phyloP scores from a whole-genome alignment of 1,140 invertebrate species.

The Pectinophora gossypiella region DNA sequence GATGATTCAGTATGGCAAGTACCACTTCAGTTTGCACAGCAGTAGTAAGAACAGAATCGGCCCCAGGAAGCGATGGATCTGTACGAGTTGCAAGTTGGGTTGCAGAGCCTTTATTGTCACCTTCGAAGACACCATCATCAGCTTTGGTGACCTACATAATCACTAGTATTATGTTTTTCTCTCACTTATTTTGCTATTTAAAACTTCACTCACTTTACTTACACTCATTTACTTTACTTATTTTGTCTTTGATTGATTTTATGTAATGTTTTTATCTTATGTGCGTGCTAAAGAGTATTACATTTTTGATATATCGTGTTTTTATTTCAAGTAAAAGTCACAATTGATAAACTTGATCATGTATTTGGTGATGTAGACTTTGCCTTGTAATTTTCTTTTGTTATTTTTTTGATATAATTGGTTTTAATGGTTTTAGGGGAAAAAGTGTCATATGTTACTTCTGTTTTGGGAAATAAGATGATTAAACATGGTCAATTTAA shows the following conservation, averaged over 20 bases:
- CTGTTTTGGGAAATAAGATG: background rate
- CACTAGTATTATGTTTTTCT: background rate
- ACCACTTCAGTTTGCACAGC: conserved; percentile 23
- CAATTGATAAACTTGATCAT: too few species aligned
- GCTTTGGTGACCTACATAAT: conserved; percentile 12
- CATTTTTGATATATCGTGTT: too few species aligned
- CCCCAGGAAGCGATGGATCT: conserved; percentile 15
- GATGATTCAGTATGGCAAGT: conserved; percentile 1
- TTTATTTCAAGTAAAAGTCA: too few species aligned
- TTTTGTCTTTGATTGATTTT: too few species aligned
- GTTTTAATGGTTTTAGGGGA: background rate
- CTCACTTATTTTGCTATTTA: background rate
- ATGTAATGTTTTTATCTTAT: too few species aligned
- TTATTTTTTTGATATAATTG: too few species aligned
- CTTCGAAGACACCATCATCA: conserved; percentile 11
- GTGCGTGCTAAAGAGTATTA: too few species aligned
- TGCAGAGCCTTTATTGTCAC: conserved; percentile 19
- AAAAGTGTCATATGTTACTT: background rate
- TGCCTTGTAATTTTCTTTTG: too few species aligned
- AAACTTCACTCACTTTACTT: too few species aligned
- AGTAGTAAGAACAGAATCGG: background rate
- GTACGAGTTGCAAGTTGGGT: background rate
- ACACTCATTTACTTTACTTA: too few species aligned
- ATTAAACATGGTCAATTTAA: background rate
- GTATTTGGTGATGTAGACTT: too few species aligned